These are phyloP conservation scores for Atrina japonica DNA, from an alignment of 2,888 invertebrate species.

Conservation along the genomic window DNA sequence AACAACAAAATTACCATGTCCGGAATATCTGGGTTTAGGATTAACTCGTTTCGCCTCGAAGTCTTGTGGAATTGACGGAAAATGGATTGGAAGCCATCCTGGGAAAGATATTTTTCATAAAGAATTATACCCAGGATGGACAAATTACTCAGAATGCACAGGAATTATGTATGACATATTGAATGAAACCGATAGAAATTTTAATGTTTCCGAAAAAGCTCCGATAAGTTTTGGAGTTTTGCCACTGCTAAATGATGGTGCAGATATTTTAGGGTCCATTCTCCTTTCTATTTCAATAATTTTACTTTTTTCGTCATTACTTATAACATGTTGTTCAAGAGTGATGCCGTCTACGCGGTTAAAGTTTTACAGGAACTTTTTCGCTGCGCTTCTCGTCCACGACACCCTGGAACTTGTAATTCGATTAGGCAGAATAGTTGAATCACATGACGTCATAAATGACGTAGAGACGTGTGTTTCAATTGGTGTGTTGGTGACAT, in stretches of 20 bases:
- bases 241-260: conserved; percentile 29
- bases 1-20: conserved; percentile 87
- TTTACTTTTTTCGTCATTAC: conserved; percentile 28
- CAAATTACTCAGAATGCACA: conserved; percentile 42
- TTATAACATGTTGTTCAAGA: conserved; percentile 33
- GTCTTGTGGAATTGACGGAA: conserved; percentile 39
- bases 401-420: conserved; percentile 38
- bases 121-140: conserved; percentile 41
- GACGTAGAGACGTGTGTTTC: conserved; percentile 42
- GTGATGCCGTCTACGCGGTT: conserved; percentile 28
- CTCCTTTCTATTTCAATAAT: conserved; percentile 32
- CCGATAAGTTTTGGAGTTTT: conserved; percentile 37
- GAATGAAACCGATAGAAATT: conserved; percentile 3
- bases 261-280: conserved; percentile 30
- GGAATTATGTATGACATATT: conserved; percentile 26
- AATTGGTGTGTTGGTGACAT: conserved; percentile 35
- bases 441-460: conserved; percentile 32
- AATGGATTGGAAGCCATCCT: conserved; percentile 40
- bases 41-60: conserved; percentile 34
- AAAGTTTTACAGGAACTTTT: conserved; percentile 41
- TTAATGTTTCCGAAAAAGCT: conserved; percentile 34
- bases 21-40: conserved; percentile 75
- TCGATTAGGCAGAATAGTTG: conserved; percentile 33
- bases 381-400: conserved; percentile 43
- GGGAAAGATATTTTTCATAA: conserved; percentile 36